Conservation (phyloP, 2,888 invertebrate genomes). For the Drosophila emarginata region DNA sequence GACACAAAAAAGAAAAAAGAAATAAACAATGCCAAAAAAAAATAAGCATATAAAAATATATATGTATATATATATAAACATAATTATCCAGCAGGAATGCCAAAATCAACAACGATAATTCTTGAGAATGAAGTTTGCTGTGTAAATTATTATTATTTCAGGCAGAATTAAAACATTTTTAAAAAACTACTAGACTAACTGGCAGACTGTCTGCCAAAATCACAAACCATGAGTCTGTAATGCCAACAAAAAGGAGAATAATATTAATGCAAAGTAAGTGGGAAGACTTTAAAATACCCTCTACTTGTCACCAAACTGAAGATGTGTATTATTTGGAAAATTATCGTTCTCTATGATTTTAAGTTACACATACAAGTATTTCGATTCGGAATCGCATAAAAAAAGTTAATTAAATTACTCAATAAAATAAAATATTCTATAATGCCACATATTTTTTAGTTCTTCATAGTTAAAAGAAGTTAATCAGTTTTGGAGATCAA, state of each 20-base stretch:
- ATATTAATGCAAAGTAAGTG: not conserved
- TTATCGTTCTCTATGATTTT: no score
- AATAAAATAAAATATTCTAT: no score
- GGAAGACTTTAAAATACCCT: conserved; percentile 46
- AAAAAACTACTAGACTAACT: conserved; percentile 37
- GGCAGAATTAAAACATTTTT: conserved; percentile 66
- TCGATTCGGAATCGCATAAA: no score
- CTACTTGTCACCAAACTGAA: not conserved
- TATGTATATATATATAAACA: conserved; percentile 31
- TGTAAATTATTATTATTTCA: conserved; percentile 62
- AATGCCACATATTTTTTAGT: no score
- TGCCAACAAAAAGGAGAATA: not conserved
- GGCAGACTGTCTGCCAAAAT: conserved; percentile 45
- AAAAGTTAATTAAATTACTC: no score
- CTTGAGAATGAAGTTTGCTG: conserved; percentile 12
- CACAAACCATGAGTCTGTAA: conserved; percentile 53
- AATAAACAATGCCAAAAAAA: conserved; percentile 14
- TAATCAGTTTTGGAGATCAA: no score
- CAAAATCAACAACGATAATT: conserved; percentile 37
- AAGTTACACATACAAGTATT: no score
- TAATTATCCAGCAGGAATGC: conserved; percentile 53
- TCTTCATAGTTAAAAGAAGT: no score
- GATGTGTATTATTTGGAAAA: no score
- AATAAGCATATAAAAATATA: not conserved
- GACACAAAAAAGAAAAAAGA: conserved; percentile 13